Conservation (phyloP, 2,888 invertebrate genomes). For the Stenodera caucasica region DNA sequence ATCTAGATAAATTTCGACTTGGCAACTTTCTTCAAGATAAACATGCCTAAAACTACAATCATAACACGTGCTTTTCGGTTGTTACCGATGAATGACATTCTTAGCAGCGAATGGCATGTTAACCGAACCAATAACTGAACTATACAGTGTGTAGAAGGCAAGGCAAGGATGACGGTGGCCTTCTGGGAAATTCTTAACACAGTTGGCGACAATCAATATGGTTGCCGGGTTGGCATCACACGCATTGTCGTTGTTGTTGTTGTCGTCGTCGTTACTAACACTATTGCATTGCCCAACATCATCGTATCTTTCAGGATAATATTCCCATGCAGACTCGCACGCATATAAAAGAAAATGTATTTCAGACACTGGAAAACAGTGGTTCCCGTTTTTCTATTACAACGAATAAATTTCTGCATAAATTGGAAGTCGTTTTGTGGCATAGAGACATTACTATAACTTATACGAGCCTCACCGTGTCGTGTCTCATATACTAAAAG, state of each 20-base stretch:
- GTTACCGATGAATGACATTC: slow-evolving; percentile 31
- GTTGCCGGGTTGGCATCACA: slow-evolving; percentile 42
- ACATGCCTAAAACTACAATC: slow-evolving; percentile 7
- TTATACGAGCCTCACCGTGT: background rate
- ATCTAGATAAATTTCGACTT: too few relatives aligned
- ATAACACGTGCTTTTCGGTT: slow-evolving; percentile 23
- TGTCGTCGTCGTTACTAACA: slow-evolving; percentile 20
- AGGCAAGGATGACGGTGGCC: slow-evolving; percentile 32
- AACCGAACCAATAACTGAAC: slow-evolving; percentile 34
- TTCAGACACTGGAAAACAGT: background rate
- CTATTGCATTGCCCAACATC: slow-evolving; percentile 20
- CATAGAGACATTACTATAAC: background rate
- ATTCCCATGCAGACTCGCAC: background rate
- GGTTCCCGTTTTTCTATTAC: background rate
- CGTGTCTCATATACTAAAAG: too few relatives aligned
- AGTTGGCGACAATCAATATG: slow-evolving; percentile 45
- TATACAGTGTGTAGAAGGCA: slow-evolving; percentile 26
- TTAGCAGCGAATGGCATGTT: slow-evolving; percentile 29
- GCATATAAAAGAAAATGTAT: slow-evolving; percentile 3
- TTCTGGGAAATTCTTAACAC: slow-evolving; percentile 41
- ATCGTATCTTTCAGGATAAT: slow-evolving; percentile 19
- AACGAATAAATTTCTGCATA: background rate
- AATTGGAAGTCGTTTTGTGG: background rate
- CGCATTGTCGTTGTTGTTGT: slow-evolving; percentile 39
- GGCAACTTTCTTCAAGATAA: too few relatives aligned